A percentile compares a stretch with the other conserved stretches of the same genome.
phyloP scores from a whole-genome alignment of 2,797 vertebrate genomes.

The Melanotaenia pygmaea region DNA sequence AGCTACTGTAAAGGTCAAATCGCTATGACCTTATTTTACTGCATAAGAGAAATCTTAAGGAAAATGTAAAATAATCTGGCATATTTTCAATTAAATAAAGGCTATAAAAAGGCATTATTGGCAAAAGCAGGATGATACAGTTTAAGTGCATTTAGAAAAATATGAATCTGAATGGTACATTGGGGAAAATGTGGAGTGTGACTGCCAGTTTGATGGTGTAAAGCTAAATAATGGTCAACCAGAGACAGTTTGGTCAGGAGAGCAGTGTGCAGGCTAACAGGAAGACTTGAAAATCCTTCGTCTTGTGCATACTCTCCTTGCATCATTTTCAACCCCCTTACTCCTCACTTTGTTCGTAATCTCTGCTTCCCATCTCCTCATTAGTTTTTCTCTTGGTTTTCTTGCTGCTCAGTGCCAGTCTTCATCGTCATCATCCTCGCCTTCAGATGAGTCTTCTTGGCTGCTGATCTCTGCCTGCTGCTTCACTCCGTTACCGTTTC shows the following conservation, averaged over 20 bases:
- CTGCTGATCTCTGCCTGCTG: constrained; percentile 78
- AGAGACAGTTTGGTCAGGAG: constrained; percentile 14
- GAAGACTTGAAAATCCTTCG: constrained; percentile 49
- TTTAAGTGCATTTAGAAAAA: constrained; percentile 73
- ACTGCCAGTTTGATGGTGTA: constrained; percentile 26
- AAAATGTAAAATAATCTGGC: constrained; percentile 58
- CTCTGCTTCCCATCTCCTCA: constrained; percentile 21
- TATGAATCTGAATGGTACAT: constrained; percentile 62
- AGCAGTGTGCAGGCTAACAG: constrained; percentile 53
- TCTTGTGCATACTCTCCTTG: constrained; percentile 42
- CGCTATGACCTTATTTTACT: constrained; percentile 63
- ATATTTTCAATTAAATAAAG: constrained; percentile 77
- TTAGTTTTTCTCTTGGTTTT: constrained; percentile 2
- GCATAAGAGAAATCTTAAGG: constrained; percentile 29
- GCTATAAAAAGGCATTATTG: constrained; percentile 69
- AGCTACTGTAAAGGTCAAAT: constrained; percentile 39
- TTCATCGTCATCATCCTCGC: constrained; percentile 79
- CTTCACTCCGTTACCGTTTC: constrained; percentile 47
- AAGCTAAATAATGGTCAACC: constrained; percentile 23
- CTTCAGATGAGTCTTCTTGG: constrained; percentile 78
- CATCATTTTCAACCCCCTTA: constrained; percentile 9
- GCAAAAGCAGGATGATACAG: constrained; percentile 64
- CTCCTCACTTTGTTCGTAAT: constrained; percentile 18
- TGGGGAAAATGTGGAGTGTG: constrained; percentile 56
- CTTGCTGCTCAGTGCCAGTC: constrained; percentile 80